phyloP scores from a whole-genome alignment of 2,888 invertebrate genomes.

The Agonopterix arenella region DNA sequence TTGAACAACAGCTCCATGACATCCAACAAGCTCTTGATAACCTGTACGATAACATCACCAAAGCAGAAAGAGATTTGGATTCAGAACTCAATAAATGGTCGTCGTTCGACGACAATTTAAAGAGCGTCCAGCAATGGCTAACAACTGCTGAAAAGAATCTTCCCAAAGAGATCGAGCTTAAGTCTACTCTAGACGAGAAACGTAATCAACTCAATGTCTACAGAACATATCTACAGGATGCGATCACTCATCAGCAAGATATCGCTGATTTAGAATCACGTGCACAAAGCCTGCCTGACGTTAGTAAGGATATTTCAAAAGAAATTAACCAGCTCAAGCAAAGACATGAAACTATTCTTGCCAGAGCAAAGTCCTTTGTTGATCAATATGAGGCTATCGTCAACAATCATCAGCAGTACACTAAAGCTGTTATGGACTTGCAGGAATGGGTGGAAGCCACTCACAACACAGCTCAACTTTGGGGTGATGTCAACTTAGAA shows the following conservation, averaged over 20 bases:
- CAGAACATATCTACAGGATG: conserved; percentile 88
- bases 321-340: conserved; percentile 82
- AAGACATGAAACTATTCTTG: conserved; percentile 83
- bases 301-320: conserved; percentile 83
- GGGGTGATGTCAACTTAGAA: conserved; percentile 90
- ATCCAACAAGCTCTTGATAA: conserved; percentile 89
- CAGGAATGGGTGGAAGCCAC: conserved; percentile 93
- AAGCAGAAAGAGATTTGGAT: conserved; percentile 87
- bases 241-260: conserved; percentile 89
- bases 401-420: conserved; percentile 92
- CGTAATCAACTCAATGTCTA: conserved; percentile 91
- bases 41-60: conserved; percentile 87
- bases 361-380: conserved; percentile 85
- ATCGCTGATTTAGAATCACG: conserved; percentile 88
- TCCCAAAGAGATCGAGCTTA: conserved; percentile 86
- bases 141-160: conserved; percentile 84
- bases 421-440: conserved; percentile 89
- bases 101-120: conserved; percentile 91
- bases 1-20: conserved; percentile 89
- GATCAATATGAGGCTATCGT: conserved; percentile 92
- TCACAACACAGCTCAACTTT: conserved; percentile 86
- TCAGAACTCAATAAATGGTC: conserved; percentile 91
- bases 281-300: conserved; percentile 87
- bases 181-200: conserved; percentile 93
- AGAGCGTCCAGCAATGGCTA: conserved; percentile 88